These are phyloP conservation scores for Zelleria hepariella DNA, from an alignment of 2,888 invertebrate genomes.

Conservation along the genomic window DNA sequence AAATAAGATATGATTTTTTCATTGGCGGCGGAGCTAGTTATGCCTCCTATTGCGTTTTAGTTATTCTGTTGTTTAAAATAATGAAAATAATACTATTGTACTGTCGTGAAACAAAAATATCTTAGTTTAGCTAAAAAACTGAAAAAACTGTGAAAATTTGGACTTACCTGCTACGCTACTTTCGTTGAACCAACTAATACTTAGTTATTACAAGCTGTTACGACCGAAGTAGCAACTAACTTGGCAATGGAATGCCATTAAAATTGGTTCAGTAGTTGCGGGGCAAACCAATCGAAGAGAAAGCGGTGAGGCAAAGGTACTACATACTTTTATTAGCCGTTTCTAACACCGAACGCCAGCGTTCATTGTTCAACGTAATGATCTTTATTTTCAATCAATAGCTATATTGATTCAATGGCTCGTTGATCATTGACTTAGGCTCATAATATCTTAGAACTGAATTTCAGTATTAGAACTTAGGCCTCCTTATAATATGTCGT, in stretches of 20 bases:
- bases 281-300: not conserved
- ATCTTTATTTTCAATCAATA: not conserved
- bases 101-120: too few species aligned
- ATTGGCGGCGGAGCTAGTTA: too few species aligned
- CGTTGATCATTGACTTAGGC: not conserved
- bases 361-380: not conserved
- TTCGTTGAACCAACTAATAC: not conserved
- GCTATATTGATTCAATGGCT: not conserved
- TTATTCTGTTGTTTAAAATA: too few species aligned
- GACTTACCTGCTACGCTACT: too few species aligned
- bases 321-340: not conserved
- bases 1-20: too few species aligned
- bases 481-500: too few species aligned
- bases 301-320: not conserved
- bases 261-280: not conserved
- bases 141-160: too few species aligned
- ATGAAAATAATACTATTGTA: too few species aligned
- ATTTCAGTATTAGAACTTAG: too few species aligned
- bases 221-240: not conserved
- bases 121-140: too few species aligned
- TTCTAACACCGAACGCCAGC: not conserved
- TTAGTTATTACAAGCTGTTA: not conserved
- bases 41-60: too few species aligned
- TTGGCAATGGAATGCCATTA: not conserved
- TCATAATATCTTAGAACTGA: too few species aligned